These are phyloP conservation scores for Podocnemis expansa DNA, from an alignment of 2,113 vertebrate genomes.

Conservation along the genomic window DNA sequence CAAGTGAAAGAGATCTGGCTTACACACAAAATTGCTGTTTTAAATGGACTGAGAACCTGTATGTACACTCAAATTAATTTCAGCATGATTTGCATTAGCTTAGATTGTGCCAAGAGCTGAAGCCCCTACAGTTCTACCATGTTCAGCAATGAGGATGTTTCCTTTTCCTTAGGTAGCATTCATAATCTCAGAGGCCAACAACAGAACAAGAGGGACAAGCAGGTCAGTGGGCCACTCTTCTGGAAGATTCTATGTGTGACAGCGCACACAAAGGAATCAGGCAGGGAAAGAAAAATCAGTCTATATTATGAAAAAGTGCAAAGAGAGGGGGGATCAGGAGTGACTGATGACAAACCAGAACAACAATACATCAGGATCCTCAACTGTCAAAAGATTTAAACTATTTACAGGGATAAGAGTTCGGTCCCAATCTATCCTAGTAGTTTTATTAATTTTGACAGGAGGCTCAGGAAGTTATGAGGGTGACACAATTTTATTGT, in stretches of 20 bases:
- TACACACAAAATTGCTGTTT: neutral
- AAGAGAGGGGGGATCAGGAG: neutral
- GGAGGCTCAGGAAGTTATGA: neutral
- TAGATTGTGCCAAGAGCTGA: neutral
- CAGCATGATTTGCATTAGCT: neutral
- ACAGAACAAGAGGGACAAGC: neutral
- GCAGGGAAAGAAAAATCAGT: neutral
- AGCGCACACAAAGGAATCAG: neutral
- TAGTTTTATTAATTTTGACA: neutral
- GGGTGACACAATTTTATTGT: rapidly evolving
- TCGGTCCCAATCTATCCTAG: neutral
- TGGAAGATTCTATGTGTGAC: neutral
- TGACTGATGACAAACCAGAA: neutral
- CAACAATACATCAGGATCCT: neutral
- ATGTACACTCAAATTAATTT: neutral
- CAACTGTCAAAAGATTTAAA: neutral
- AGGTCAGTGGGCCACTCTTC: neutral
- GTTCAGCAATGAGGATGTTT: neutral
- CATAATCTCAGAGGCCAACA: neutral
- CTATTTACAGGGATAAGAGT: neutral
- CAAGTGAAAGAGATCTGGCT: rapidly evolving
- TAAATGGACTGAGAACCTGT: neutral
- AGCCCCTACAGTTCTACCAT: neutral
- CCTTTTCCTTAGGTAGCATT: too few relatives aligned
- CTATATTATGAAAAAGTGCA: neutral